phyloP scores from a whole-genome alignment of 2,113 vertebrate genomes.

The Heliornis fulica region DNA sequence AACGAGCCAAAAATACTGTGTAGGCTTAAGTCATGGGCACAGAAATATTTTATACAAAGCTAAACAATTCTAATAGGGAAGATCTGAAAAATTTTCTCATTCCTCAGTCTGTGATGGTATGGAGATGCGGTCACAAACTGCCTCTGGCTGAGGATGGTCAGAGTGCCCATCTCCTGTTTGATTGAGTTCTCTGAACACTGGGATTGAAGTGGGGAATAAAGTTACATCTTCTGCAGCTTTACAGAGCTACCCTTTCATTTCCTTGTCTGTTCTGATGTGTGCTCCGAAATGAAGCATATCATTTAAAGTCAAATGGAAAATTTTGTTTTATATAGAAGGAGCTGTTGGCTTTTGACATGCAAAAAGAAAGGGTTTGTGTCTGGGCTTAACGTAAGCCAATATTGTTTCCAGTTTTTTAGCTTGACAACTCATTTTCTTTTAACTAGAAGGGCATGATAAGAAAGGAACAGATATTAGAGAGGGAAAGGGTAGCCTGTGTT shows the following conservation, averaged over 20 bases:
- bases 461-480: constrained; percentile 19
- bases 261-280: not conserved
- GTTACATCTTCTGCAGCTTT: not conserved
- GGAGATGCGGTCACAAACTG: not conserved
- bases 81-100: not conserved
- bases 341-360: not conserved
- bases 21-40: not conserved
- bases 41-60: not conserved
- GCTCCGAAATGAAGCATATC: not conserved
- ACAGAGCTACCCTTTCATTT: not conserved
- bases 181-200: not conserved
- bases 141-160: not conserved
- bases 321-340: not conserved
- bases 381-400: not conserved
- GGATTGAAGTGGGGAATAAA: not conserved
- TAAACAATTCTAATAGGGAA: not conserved
- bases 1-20: not conserved
- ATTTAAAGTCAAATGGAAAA: constrained; percentile 1
- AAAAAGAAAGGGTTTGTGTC: not conserved
- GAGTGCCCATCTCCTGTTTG: not conserved
- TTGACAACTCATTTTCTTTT: not conserved
- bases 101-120: not conserved
- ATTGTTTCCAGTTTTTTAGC: not conserved
- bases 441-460: not conserved
- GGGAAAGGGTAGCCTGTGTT: not conserved